phyloP scores from a whole-genome alignment of 2,797 vertebrate species.

The Enoplosus armatus region DNA sequence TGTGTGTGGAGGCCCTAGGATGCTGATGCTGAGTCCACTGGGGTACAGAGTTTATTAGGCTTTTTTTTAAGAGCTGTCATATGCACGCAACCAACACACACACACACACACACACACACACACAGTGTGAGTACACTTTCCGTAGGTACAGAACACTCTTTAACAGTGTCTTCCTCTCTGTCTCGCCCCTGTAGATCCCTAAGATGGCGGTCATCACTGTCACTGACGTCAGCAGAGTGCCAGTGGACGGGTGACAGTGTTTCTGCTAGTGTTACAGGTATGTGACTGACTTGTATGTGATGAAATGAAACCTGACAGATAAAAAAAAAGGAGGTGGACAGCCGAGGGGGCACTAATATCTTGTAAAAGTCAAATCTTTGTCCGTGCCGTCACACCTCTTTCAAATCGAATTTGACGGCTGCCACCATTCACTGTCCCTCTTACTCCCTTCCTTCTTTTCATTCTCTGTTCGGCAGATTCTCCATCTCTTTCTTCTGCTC shows the following conservation, averaged over 20 bases:
- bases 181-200: constrained; percentile 37
- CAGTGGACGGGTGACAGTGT: constrained; percentile 52
- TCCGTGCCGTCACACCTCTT: constrained; percentile 40
- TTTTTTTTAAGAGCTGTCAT: constrained; percentile 54
- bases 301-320: constrained; percentile 61
- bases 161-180: constrained; percentile 35
- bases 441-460: constrained; percentile 22
- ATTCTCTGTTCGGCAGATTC: constrained; percentile 47
- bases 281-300: constrained; percentile 51
- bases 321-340: constrained; percentile 31
- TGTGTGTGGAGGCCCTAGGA: neutral
- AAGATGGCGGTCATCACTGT: constrained; percentile 63
- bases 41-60: constrained; percentile 42
- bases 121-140: constrained; percentile 12
- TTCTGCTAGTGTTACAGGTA: constrained; percentile 57
- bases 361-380: constrained; percentile 58
- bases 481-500: constrained; percentile 58
- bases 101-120: constrained; percentile 28
- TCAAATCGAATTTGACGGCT: constrained; percentile 43
- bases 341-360: constrained; percentile 46
- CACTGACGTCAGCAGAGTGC: constrained; percentile 53
- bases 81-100: constrained; percentile 39
- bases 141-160: constrained; percentile 41
- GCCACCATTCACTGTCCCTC: constrained; percentile 31
- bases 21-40: constrained; percentile 43